Base-by-base conservation (phyloP, 2,888 invertebrate species). In the Lithosia quadra region DNA sequence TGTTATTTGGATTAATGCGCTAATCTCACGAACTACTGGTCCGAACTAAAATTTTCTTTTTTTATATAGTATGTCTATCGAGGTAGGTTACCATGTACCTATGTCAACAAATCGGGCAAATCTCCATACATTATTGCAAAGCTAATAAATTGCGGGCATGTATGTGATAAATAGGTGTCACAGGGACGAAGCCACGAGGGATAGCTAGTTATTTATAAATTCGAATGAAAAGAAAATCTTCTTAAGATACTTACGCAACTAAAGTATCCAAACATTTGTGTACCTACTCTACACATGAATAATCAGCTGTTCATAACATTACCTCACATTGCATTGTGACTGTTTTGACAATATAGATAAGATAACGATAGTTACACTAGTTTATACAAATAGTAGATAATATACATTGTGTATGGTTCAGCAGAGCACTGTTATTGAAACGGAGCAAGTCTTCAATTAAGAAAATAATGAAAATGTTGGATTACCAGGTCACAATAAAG, bases 281-380 rank as follows among this genome's bases (percentile, higher is more conserved):
- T 11, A 49, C 11, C 28, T 28, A 5, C 2, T 53, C 49, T 36
- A 49, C 55, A 66, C 21, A 61, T 59, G 57, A 63, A 72, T 71
- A 71, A 75, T 80, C 72, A 72, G 59, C 57, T 72, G 69, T 69
- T 72, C 63, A 69, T 70, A 65, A 63, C 24, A 66, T 67, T 65
- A 66, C 66, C 34, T 49, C 24, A 60, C 59, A 58, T 15, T 24
- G 56, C 63, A 71, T 21, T 43, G 55, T 58, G 43, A 60, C 15
- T 71, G 56, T 69, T 72, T 69, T 67, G 65, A 73, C 65, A 74
- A 62, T 22, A 60, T 60, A 66, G 80, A 82, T 84, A 77, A 84
- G 82, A 82, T 82, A 82, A 24, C 57, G 34, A 33, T 55, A 59
- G 68, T 67, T 65, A 63, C 64, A 65, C 67, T 21, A 22, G 63